Conservation (phyloP, 2,113 vertebrate genomes). For the Promerops cafer region DNA sequence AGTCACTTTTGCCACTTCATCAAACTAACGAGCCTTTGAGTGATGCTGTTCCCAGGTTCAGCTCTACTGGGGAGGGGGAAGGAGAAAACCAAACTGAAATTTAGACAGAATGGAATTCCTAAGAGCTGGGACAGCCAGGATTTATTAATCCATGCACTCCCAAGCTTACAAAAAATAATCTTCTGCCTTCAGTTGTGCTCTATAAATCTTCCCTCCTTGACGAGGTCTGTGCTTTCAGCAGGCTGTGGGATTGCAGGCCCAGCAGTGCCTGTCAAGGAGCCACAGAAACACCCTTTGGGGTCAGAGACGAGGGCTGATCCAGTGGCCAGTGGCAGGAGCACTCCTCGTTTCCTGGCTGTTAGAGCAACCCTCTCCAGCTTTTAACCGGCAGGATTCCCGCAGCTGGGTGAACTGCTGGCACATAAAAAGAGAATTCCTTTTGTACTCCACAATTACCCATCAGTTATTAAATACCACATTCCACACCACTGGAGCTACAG, state of each 20-base stretch:
- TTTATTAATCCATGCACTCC: slow-evolving; percentile 65
- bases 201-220: slow-evolving; percentile 47
- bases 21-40: slow-evolving; percentile 78
- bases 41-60: slow-evolving; percentile 68
- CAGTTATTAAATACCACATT: not conserved
- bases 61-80: slow-evolving; percentile 38
- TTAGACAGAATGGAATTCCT: slow-evolving; percentile 64
- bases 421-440: not conserved
- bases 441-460: not conserved
- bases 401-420: not conserved
- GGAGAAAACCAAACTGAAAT: slow-evolving; percentile 71
- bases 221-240: not conserved
- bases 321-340: not conserved
- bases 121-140: slow-evolving; percentile 53
- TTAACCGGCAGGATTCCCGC: not conserved
- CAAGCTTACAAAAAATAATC: slow-evolving; percentile 48
- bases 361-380: not conserved
- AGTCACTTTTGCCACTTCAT: slow-evolving; percentile 73
- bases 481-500: not conserved
- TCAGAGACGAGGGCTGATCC: not conserved
- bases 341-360: not conserved
- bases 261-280: not conserved
- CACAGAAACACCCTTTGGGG: not conserved
- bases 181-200: slow-evolving; percentile 32
- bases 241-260: not conserved